A percentile compares a stretch with the other conserved stretches of the same genome.
Conservation (phyloP, 1,140 invertebrate species). For the Vanessa tameamea region DNA sequence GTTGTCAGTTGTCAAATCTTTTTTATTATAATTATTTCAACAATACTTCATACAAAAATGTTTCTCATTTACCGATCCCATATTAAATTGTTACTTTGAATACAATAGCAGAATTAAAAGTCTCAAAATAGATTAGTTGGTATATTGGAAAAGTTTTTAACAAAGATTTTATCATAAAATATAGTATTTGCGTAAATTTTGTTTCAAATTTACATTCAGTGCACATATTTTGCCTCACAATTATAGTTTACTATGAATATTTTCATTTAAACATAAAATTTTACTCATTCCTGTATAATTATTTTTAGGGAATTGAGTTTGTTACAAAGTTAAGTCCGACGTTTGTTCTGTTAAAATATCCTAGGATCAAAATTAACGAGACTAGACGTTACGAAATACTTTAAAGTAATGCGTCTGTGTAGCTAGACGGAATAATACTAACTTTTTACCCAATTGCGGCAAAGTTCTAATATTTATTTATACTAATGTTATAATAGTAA, state of each 20-base stretch:
- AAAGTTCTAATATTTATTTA: background rate
- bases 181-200: no score
- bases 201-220: no score
- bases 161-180: no score
- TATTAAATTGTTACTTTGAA: no score
- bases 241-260: background rate
- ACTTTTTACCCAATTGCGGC: background rate
- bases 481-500: no score
- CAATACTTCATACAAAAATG: no score
- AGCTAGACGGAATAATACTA: background rate
- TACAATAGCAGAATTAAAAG: no score
- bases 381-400: background rate
- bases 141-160: no score
- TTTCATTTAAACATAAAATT: background rate
- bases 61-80: no score
- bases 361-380: slow-evolving; percentile 3
- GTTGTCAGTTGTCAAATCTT: no score
- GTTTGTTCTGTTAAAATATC: background rate
- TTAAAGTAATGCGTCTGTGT: background rate
- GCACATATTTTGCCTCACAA: background rate
- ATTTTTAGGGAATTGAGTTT: slow-evolving; percentile 4
- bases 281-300: background rate
- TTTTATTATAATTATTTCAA: no score
- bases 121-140: no score
- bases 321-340: background rate